Evolutionary conservation across 2,113 vertebrate genomes (phyloP).

Genomic region (Hemiprocne comata): DNA sequence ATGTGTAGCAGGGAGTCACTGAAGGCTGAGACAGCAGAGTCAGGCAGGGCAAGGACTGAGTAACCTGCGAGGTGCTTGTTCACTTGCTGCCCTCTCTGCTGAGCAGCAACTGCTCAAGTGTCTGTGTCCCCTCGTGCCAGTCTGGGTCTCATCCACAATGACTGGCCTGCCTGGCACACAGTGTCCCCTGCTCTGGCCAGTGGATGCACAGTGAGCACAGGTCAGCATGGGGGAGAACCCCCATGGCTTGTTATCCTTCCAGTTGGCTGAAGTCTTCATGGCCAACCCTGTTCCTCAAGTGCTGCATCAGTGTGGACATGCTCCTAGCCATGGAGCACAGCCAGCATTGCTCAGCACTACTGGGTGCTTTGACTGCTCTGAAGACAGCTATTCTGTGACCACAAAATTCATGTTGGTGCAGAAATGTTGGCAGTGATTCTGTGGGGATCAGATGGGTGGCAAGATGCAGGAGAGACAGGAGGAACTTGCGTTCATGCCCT

Average conservation of each 20-base stretch:
- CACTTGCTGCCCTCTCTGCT: neutral
- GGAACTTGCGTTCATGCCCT: neutral
- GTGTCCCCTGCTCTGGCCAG: neutral
- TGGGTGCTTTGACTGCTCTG: neutral
- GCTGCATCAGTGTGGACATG: rapidly evolving
- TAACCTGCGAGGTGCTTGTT: neutral
- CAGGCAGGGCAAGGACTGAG: too few relatives aligned
- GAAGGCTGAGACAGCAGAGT: neutral
- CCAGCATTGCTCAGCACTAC: neutral
- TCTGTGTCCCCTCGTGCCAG: neutral
- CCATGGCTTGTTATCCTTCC: too few relatives aligned
- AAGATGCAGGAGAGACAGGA: neutral
- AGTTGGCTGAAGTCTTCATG: neutral
- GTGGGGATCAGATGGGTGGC: neutral
- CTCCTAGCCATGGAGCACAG: neutral
- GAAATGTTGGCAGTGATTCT: neutral
- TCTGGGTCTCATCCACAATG: neutral
- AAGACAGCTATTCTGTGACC: neutral
- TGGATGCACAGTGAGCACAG: neutral
- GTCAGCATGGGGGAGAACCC: neutral
- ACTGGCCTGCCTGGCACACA: neutral
- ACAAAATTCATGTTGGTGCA: neutral
- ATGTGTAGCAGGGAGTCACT: neutral
- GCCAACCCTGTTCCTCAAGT: neutral
- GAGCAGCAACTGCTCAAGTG: neutral